A percentile compares a stretch with the other conserved stretches of the same genome.
phyloP scores from a whole-genome alignment of 2,113 vertebrate genomes.

The Grallaria varia region DNA sequence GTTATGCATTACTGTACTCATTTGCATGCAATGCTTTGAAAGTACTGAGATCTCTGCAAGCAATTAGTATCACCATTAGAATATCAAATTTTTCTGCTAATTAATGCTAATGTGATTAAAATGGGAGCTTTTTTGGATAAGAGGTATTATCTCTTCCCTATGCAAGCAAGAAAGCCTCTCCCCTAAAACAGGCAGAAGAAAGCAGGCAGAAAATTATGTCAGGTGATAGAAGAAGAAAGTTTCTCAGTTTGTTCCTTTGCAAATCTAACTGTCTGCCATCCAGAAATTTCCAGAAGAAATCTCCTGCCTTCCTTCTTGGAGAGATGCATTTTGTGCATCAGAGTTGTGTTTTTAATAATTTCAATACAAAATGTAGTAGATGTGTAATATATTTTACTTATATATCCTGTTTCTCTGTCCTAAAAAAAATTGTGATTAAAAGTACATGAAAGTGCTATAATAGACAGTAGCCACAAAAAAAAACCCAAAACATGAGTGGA shows the following conservation, averaged over 20 bases:
- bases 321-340: not conserved
- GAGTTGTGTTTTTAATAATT: not conserved
- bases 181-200: not conserved
- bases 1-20: not conserved
- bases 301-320: not conserved
- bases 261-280: not conserved
- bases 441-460: not conserved
- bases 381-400: not conserved
- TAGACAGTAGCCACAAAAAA: not conserved
- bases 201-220: not conserved
- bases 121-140: not conserved
- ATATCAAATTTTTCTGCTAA: conserved; percentile 13
- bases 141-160: not conserved
- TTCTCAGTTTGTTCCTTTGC: not conserved
- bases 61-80: conserved; percentile 12
- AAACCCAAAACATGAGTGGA: not conserved
- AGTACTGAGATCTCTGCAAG: not conserved
- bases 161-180: not conserved
- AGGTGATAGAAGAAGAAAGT: not conserved
- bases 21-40: conserved; percentile 23
- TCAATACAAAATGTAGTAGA: not conserved
- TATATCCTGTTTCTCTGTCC: not conserved
- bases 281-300: not conserved
- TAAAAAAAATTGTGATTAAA: not conserved
- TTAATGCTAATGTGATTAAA: conserved; percentile 35